Percentiles rank a stretch among this genome's conserved stretches.
phyloP scores from a whole-genome alignment of 1,140 invertebrate genomes.

The Chironomus tepperi region DNA sequence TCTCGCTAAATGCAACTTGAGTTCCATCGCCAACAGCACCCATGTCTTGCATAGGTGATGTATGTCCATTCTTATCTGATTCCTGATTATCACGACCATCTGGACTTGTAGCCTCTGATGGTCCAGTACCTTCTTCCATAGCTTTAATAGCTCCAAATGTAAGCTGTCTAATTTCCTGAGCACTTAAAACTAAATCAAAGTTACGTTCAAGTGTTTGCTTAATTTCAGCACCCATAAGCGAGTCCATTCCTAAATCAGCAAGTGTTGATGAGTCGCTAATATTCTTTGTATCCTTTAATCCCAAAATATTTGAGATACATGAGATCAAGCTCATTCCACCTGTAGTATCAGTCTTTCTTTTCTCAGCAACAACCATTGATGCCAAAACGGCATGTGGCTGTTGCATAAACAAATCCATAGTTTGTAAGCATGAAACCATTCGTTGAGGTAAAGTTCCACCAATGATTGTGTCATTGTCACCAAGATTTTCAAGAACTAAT shows the following conservation, averaged over 20 bases:
- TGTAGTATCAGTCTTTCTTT: slow-evolving; percentile 46
- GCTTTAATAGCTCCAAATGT: slow-evolving; percentile 64
- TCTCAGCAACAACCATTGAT: slow-evolving; percentile 72
- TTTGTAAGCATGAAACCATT: slow-evolving; percentile 76
- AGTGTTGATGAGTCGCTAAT: slow-evolving; percentile 65
- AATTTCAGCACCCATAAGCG: slow-evolving; percentile 95
- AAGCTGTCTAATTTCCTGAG: slow-evolving; percentile 77
- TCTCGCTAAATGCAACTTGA: slow-evolving; percentile 45
- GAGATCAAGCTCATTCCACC: slow-evolving; percentile 52
- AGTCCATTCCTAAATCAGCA: slow-evolving; percentile 93
- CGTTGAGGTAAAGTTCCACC: slow-evolving; percentile 89
- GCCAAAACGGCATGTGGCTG: slow-evolving; percentile 77
- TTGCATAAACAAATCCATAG: slow-evolving; percentile 81
- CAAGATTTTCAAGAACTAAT: slow-evolving; percentile 77
- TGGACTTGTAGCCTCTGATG: slow-evolving; percentile 27
- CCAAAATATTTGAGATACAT: slow-evolving; percentile 76
- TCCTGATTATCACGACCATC: slow-evolving; percentile 29
- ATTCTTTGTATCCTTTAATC: slow-evolving; percentile 68
- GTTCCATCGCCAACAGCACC: slow-evolving; percentile 36
- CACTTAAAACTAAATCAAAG: slow-evolving; percentile 79
- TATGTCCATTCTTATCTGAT: slow-evolving; percentile 29
- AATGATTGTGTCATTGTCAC: slow-evolving; percentile 79
- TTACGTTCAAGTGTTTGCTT: slow-evolving; percentile 92
- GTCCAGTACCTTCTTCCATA: slow-evolving; percentile 45
- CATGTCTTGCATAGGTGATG: slow-evolving; percentile 27